These are phyloP conservation scores for Verasper variegatus DNA, from an alignment of 2,113 vertebrate genomes.

Conservation along the genomic window DNA sequence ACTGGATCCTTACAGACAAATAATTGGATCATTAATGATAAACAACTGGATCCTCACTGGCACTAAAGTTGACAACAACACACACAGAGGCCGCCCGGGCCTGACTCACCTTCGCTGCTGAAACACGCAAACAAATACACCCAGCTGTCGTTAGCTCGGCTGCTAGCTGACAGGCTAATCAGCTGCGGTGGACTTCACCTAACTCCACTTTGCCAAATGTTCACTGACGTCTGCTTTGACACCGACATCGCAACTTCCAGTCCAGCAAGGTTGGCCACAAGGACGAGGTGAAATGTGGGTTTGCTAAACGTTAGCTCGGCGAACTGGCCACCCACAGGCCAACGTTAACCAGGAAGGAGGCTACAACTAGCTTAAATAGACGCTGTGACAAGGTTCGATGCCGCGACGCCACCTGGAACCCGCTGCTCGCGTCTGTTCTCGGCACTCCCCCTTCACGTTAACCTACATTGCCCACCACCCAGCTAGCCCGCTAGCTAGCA, in stretches of 20 bases:
- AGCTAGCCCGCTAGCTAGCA: slow-evolving; percentile 47
- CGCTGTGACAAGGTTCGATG: slow-evolving; percentile 2
- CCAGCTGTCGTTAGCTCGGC: slow-evolving; percentile 11
- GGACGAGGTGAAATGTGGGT: slow-evolving; percentile 58
- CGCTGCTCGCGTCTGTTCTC: slow-evolving; percentile 24
- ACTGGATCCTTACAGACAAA: not conserved
- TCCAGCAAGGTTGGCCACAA: slow-evolving; percentile 75
- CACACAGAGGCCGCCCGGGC: slow-evolving; percentile 36
- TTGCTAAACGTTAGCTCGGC: slow-evolving; percentile 36
- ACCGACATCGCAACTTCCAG: slow-evolving; percentile 35
- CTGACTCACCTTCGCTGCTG: slow-evolving; percentile 43
- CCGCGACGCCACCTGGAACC: slow-evolving; percentile 9
- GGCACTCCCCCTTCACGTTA: slow-evolving; percentile 56
- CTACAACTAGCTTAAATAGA: not conserved
- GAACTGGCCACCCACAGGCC: slow-evolving; percentile 37
- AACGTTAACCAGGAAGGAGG: slow-evolving; percentile 26
- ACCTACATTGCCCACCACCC: slow-evolving; percentile 47
- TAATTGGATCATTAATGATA: too few species aligned
- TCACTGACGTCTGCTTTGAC: not conserved
- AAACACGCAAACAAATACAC: slow-evolving; percentile 9
- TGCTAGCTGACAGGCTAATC: slow-evolving; percentile 19
- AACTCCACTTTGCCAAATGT: slow-evolving; percentile 1
- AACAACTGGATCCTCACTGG: not conserved
- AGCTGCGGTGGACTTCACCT: not conserved
- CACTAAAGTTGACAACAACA: slow-evolving; percentile 55